These are phyloP conservation scores for Chrysolina oricalcia DNA, from an alignment of 2,888 invertebrate genomes.

Conservation along the genomic window DNA sequence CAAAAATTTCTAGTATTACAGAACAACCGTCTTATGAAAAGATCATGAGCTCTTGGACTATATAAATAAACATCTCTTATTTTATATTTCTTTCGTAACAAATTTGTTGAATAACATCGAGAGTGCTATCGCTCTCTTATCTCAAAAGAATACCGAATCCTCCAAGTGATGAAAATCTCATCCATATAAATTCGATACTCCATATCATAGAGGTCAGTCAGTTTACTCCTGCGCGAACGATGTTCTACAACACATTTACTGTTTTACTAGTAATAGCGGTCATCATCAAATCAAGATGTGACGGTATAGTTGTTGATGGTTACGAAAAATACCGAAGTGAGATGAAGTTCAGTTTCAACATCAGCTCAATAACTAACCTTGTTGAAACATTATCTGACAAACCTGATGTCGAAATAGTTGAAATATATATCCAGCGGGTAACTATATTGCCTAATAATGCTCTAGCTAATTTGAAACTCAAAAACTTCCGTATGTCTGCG, in stretches of 20 bases:
- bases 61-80: too few species aligned
- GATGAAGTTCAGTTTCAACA: background rate
- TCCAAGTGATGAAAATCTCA: background rate
- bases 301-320: slow-evolving; percentile 10
- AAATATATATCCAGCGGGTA: background rate
- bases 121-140: background rate
- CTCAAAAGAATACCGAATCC: background rate
- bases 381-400: background rate
- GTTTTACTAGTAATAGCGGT: background rate
- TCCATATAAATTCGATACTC: background rate
- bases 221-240: background rate
- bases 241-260: background rate
- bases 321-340: slow-evolving; percentile 11
- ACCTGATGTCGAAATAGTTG: background rate
- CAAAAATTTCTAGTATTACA: too few species aligned
- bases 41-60: too few species aligned
- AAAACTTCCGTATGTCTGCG: background rate
- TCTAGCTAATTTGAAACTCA: background rate
- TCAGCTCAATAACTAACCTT: background rate
- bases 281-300: slow-evolving; percentile 3
- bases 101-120: too few species aligned
- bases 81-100: too few species aligned
- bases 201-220: background rate
- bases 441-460: background rate
- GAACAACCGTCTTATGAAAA: too few species aligned